phyloP scores from a whole-genome alignment of 2,888 invertebrate species.

The Cheilosia vernalis region DNA sequence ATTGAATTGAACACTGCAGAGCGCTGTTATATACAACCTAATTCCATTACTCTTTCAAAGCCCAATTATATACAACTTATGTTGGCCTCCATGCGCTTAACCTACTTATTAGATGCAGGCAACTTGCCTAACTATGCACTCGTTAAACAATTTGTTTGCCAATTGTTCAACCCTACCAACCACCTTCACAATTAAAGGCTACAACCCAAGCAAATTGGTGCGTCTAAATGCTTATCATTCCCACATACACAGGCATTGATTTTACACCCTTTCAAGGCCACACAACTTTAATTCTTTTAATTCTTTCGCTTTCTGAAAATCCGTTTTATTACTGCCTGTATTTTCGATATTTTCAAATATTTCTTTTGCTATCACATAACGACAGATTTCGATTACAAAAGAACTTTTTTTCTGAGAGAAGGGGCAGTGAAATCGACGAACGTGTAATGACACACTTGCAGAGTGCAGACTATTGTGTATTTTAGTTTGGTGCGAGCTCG shows the following conservation, averaged over 20 bases:
- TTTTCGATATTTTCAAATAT: slow-evolving; percentile 43
- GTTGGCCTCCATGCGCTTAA: slow-evolving; percentile 48
- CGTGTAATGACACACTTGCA: slow-evolving; percentile 47
- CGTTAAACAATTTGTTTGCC: not conserved
- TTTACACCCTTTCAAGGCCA: slow-evolving; percentile 65
- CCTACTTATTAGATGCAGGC: slow-evolving; percentile 53
- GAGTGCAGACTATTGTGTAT: slow-evolving; percentile 13
- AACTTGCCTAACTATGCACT: slow-evolving; percentile 13
- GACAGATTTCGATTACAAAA: slow-evolving; percentile 43
- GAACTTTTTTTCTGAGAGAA: not conserved
- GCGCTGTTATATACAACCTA: not conserved
- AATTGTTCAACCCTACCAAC: slow-evolving; percentile 43
- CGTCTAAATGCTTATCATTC: slow-evolving; percentile 51
- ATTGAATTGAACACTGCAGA: too few species aligned
- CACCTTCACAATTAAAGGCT: slow-evolving; percentile 55
- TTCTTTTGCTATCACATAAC: slow-evolving; percentile 39
- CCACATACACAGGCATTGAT: slow-evolving; percentile 61
- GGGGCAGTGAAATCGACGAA: slow-evolving; percentile 15
- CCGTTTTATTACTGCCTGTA: slow-evolving; percentile 19
- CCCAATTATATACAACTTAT: slow-evolving; percentile 23
- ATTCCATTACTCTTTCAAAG: slow-evolving; percentile 13
- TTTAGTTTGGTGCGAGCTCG: slow-evolving; percentile 58
- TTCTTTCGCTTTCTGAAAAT: slow-evolving; percentile 36
- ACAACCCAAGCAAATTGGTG: slow-evolving; percentile 45
- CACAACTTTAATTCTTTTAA: slow-evolving; percentile 43